Evolutionary conservation across 2,888 invertebrate genomes (phyloP).

Genomic region (Leucophenga montana): DNA sequence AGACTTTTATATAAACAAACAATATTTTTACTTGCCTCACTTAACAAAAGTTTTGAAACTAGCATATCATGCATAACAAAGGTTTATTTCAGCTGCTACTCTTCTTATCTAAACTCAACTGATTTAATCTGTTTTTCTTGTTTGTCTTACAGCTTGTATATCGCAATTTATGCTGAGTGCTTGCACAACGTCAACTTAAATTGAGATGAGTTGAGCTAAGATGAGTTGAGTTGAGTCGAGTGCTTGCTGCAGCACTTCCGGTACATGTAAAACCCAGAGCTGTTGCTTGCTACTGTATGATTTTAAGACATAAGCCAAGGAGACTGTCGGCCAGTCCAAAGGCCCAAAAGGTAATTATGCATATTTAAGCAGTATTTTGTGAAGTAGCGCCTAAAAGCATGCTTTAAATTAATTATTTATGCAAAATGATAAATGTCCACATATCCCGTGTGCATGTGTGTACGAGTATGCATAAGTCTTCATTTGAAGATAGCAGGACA

Average conservation of each 20-base stretch:
- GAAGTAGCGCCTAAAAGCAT: constrained; percentile 56
- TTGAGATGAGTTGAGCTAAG: no score
- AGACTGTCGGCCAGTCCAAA: neutral
- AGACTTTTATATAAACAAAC: neutral
- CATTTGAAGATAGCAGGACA: neutral
- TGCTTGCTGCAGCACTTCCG: constrained; percentile 47
- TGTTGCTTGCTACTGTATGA: constrained; percentile 37
- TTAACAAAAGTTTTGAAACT: neutral
- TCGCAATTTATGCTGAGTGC: constrained; percentile 24
- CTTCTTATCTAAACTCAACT: neutral
- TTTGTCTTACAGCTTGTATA: constrained; percentile 15
- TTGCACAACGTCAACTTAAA: constrained; percentile 1
- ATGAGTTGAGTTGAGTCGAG: no score
- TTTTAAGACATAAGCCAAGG: constrained; percentile 30
- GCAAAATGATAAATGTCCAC: constrained; percentile 50
- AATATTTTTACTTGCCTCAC: neutral
- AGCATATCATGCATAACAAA: neutral
- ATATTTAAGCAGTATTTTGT: constrained; percentile 69
- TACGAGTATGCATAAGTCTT: neutral
- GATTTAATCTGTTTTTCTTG: neutral
- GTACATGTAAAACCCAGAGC: constrained; percentile 35
- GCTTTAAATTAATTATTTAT: constrained; percentile 68
- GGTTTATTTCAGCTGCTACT: neutral
- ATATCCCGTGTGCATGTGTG: constrained; percentile 10
- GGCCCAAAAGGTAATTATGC: constrained; percentile 66